These are phyloP conservation scores for Spongia lamella DNA, from an alignment of 37 sponge, comb jelly and placozoan genomes.

Conservation along the genomic window DNA sequence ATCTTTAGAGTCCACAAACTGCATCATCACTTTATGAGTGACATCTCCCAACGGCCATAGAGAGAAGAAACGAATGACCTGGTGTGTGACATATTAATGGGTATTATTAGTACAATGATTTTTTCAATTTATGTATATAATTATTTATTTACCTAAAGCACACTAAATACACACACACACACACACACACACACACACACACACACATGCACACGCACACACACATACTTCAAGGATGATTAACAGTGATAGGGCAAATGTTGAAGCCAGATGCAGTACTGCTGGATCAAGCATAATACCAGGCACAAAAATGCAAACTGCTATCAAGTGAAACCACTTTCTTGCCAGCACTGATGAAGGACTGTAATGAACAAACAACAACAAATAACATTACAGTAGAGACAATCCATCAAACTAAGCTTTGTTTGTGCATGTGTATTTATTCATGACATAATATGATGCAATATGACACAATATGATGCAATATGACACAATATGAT, in stretches of 20 bases:
- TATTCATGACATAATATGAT: no score
- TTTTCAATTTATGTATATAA: not conserved
- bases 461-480: no score
- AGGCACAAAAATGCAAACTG: slow-evolving; percentile 59
- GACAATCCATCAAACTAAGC: no score
- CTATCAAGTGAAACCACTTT: slow-evolving; percentile 82
- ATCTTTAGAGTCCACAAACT: slow-evolving; percentile 63
- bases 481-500: no score
- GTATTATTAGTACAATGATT: not conserved
- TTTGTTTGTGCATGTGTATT: no score
- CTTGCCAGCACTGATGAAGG: slow-evolving; percentile 58
- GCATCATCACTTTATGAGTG: slow-evolving; percentile 39
- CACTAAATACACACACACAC: slow-evolving; percentile 16
- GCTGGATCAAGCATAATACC: slow-evolving; percentile 52
- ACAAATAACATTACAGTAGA: no score
- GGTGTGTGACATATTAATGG: not conserved
- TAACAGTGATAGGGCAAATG: slow-evolving; percentile 33
- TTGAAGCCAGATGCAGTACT: slow-evolving; percentile 48
- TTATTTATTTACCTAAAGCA: not conserved
- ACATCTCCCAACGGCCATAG: slow-evolving; percentile 82
- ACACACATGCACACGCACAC: not conserved
- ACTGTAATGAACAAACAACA: slow-evolving; percentile 11
- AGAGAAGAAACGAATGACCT: slow-evolving; percentile 61
- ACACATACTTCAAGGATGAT: slow-evolving; percentile 56
- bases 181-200: slow-evolving; percentile 17